These are phyloP conservation scores for Nemotelus pantherinus DNA, from an alignment of 2,888 invertebrate genomes.

Conservation along the genomic window DNA sequence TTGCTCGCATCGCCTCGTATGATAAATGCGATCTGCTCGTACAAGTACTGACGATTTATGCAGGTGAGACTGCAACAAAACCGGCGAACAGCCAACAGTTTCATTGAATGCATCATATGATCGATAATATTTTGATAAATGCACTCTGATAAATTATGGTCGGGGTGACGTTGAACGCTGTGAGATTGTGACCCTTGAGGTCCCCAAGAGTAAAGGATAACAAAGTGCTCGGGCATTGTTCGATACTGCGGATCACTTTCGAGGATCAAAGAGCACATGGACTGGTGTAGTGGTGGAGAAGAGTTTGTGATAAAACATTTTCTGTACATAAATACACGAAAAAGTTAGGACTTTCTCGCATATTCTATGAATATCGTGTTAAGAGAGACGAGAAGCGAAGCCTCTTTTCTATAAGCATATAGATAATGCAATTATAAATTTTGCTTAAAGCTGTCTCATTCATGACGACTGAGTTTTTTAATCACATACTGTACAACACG, in stretches of 20 bases:
- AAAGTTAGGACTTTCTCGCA: too few species aligned
- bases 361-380: too few species aligned
- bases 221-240: constrained; percentile 46
- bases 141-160: constrained; percentile 48
- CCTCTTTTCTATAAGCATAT: too few species aligned
- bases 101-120: constrained; percentile 44
- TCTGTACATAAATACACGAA: neutral
- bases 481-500: neutral
- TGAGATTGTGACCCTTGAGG: constrained; percentile 40
- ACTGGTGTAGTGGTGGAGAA: neutral
- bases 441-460: too few species aligned
- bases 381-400: too few species aligned
- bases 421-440: too few species aligned
- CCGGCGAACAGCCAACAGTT: constrained; percentile 28
- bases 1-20: constrained; percentile 35
- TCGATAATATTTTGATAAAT: constrained; percentile 51
- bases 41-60: constrained; percentile 16
- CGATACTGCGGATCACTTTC: constrained; percentile 38
- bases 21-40: neutral
- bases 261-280: constrained; percentile 30
- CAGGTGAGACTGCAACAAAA: constrained; percentile 33
- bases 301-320: constrained; percentile 19
- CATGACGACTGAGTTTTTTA: neutral
- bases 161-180: constrained; percentile 46
- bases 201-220: constrained; percentile 49